phyloP scores from a whole-genome alignment of 2,113 vertebrate species.

The Thalassarche chlororhynchos region DNA sequence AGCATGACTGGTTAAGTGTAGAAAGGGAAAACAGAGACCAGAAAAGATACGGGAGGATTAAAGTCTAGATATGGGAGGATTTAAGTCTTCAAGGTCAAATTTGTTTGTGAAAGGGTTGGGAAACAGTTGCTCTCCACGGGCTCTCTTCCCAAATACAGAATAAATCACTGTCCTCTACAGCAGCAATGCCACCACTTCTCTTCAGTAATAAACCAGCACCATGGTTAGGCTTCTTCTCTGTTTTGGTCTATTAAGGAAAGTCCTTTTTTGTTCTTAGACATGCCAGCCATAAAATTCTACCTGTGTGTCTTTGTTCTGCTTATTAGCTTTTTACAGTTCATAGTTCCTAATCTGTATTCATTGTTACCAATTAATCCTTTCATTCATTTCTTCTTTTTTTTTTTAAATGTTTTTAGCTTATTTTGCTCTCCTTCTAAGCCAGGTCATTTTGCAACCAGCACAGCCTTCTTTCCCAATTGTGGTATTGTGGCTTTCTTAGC shows the following conservation, averaged over 20 bases:
- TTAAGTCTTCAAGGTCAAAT: not conserved
- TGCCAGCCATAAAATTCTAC: not conserved
- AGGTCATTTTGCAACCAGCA: not conserved
- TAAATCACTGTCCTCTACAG: not conserved
- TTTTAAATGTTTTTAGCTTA: not conserved
- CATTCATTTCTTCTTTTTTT: not conserved
- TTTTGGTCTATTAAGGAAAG: not conserved
- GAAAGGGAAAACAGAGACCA: not conserved
- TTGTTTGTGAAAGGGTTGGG: not conserved
- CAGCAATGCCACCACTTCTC: not conserved
- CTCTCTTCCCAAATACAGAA: not conserved
- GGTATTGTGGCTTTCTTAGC: constrained; percentile 39
- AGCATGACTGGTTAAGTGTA: not conserved
- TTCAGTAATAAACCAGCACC: not conserved
- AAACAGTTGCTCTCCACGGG: not conserved
- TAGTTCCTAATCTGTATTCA: not conserved
- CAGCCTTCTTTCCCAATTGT: not conserved
- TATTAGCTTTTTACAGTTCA: not conserved
- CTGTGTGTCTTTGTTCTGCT: not conserved
- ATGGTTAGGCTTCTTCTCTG: not conserved
- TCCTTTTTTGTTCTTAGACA: not conserved
- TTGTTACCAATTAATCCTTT: not conserved
- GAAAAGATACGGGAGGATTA: not conserved
- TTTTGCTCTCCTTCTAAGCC: not conserved
- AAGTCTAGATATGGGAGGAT: not conserved